A percentile compares a stretch with the other conserved stretches of the same genome.
Conservation (phyloP, 2,113 vertebrate species). For the Haplochromis vanheusdeni region DNA sequence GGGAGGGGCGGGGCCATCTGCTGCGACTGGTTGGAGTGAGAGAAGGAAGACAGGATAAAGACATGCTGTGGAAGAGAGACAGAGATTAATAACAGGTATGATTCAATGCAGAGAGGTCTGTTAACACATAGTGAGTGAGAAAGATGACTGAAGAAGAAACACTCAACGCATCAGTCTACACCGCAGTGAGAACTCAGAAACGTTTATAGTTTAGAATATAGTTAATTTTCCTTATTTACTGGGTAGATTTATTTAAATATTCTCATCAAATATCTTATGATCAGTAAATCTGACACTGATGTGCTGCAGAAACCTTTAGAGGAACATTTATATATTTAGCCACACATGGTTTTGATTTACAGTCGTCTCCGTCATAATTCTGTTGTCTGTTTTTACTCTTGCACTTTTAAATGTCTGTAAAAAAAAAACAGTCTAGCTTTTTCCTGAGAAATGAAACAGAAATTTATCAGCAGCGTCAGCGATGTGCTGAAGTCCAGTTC, state of each 20-base stretch:
- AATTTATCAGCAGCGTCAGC: not conserved
- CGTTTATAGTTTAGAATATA: not conserved
- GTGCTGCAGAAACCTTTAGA: not conserved
- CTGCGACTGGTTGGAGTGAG: accelerated
- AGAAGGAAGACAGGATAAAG: not conserved
- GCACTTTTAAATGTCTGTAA: not conserved
- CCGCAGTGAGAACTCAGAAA: not conserved
- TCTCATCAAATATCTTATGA: not conserved
- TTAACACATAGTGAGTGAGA: accelerated
- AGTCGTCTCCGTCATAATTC: accelerated
- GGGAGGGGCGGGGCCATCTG: not conserved
- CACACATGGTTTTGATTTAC: accelerated
- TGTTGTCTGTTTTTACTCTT: not conserved
- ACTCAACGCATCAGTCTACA: not conserved
- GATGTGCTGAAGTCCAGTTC: not conserved
- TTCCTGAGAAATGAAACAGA: not conserved
- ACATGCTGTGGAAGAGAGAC: not conserved
- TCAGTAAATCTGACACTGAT: not conserved
- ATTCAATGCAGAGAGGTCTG: accelerated
- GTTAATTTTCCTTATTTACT: not conserved
- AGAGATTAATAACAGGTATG: accelerated
- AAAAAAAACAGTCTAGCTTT: too few relatives aligned
- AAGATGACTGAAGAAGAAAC: accelerated
- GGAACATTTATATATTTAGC: not conserved
- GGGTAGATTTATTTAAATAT: not conserved